Base-by-base conservation (phyloP, 2,113 vertebrate genomes). In the Steatornis caripensis region DNA sequence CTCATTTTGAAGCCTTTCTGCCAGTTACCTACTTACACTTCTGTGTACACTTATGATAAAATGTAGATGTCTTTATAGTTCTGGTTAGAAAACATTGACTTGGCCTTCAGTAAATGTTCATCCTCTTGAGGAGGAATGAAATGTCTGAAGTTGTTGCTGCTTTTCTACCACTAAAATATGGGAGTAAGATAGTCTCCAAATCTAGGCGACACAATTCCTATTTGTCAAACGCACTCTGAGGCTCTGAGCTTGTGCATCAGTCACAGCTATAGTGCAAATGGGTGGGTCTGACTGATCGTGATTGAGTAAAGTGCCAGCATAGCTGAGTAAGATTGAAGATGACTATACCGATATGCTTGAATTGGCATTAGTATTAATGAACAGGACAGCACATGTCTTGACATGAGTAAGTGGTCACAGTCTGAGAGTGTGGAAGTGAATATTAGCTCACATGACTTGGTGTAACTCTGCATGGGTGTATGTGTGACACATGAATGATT, bases 311-410 rank as follows among this genome's bases (percentile, higher is more conserved):
- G 46, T 83, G 89, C 77, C 90, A 87, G 21, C 53, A n/a, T 72
- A 92, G 95, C 94, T 92, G 96, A 97, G 53, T 84, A 95, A 97
- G 96, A 97, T 95, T 93, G 94, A 97, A 79, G 87, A 95, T 58
- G 89, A 93, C 94, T 96, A 27, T 77, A 49, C 36, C 0, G 81
- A 94, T 93, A 76, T 66, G 90, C 95, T 95, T 92, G 92, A 94
- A 95, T 95, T 93, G 96, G 53, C 91, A 95, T 95, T 94, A 92
- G 94, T 95, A 92, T 96, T 96, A 95, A 97, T 97, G 95, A 95
- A 96, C 89, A 91, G 69, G 86, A 97, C 81, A 94, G 94, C 66
- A 91, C 74, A 65, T 84, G 76, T 61, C 87, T 91, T 97, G 97
- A 96, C 91, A 93, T 95, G 95, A 97, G 77, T 95, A 94, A 97